Evolutionary conservation across 2,113 vertebrate genomes (phyloP), one percentile per base, ranked within the genome.

Genomic region (Pardalotus punctatus): DNA sequence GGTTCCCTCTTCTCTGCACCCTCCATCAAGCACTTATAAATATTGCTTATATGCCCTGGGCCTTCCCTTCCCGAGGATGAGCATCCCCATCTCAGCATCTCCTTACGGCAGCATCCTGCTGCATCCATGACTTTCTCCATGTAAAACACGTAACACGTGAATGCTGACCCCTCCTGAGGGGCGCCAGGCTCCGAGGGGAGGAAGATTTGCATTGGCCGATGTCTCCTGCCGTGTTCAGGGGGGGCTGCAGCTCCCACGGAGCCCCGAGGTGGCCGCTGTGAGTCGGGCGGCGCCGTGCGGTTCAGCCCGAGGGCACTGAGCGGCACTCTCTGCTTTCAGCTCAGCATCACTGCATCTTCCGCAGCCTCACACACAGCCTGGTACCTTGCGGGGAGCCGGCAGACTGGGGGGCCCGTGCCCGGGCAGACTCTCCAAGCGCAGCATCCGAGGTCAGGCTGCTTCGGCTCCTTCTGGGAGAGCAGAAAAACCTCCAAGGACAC

Each of bases 371-470:
- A 0, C 13, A 1, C 35, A 21, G 70, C 82, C 47, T 5, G 3
- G 1, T 84, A 27, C 67, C 6, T 2, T 16, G 45, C 1, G 0
- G 28, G 14, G 24, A 74, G 4, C 5, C 35, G 8, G 5, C 17
- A 4, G 8, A 38, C 2, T 6, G 3, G 1, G 42, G 5, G 3
- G 5, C 4, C 54, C 1, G 0, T 10, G 22, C 20, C 48, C 2
- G 0, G 51, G 23, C 15, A 62, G 12, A 57, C 5, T 25, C 45
- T 24, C 66, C 4, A 50, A 18, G 50, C 40, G 0, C 3, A 1
- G 54, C n/a, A 23, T 2, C 60, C 3, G 0, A 10, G 24, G 23
- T 25, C 64, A 8, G 51, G 56, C 31, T 78, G 72, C 61, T 53
- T 6, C 6, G 0, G 51, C 14, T 67, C 8, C 18, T n/a, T 10